Percentiles rank a stretch among this genome's conserved stretches.
These are phyloP conservation scores for Bemisia tabaci DNA, from an alignment of 1,140 invertebrate genomes.

Conservation along the genomic window DNA sequence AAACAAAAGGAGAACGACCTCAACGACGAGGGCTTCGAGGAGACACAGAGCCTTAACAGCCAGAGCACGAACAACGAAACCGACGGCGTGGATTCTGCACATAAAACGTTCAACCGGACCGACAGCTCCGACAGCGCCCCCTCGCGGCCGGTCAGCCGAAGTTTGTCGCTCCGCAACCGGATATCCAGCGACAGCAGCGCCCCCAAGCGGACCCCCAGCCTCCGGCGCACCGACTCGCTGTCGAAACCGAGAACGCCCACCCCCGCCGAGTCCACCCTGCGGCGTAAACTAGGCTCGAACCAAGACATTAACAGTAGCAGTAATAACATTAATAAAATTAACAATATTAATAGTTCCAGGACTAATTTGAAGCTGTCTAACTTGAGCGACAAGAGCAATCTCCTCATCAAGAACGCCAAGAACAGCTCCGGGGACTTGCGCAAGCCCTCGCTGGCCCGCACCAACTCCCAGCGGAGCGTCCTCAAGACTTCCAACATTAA, in stretches of 20 bases:
- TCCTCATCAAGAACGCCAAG: not conserved
- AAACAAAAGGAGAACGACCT: slow-evolving; percentile 44
- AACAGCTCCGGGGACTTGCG: not conserved
- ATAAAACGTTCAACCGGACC: slow-evolving; percentile 18
- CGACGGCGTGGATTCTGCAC: slow-evolving; percentile 36
- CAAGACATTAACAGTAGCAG: slow-evolving; percentile 5
- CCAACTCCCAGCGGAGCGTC: not conserved
- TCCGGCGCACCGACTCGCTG: slow-evolving; percentile 28
- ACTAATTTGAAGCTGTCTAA: slow-evolving; percentile 7
- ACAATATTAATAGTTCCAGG: slow-evolving; percentile 5
- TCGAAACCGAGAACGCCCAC: slow-evolving; percentile 4
- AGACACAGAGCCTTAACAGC: slow-evolving; percentile 67
- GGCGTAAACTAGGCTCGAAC: not conserved
- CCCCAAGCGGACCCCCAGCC: slow-evolving; percentile 29
- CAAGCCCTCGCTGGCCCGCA: not conserved
- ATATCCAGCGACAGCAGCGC: slow-evolving; percentile 23
- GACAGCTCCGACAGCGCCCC: slow-evolving; percentile 25
- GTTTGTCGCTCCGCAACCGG: slow-evolving; percentile 23
- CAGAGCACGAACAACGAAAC: slow-evolving; percentile 58
- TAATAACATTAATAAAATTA: not conserved
- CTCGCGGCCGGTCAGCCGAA: slow-evolving; percentile 15
- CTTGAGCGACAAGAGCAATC: not conserved
- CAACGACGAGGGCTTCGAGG: slow-evolving; percentile 80
- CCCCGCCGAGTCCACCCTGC: not conserved
- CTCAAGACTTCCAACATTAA: too few species aligned